Base-by-base conservation (phyloP, 2,888 invertebrate genomes). In the Melieria crassipennis region DNA sequence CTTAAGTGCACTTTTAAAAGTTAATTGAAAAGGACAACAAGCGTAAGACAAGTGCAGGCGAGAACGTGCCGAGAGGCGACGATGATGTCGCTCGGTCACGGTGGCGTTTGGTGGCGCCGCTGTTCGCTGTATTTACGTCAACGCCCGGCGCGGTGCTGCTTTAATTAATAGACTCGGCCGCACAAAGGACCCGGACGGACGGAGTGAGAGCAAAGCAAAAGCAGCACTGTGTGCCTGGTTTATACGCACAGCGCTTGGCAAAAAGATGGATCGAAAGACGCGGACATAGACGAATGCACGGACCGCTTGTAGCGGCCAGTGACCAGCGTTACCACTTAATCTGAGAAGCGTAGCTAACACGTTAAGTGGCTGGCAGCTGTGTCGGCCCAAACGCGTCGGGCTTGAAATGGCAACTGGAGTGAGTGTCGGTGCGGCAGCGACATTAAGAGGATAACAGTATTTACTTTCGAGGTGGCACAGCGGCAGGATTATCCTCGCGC, bases 1-100 rank as follows among this genome's bases (percentile, higher is more conserved):
- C 75, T 74, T 70, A 65, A 74, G 71, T 73, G 75, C 74, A 66
- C 67, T 70, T 73, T 75, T 73, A 63, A 75, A 73, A 76, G 68
- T 75, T 76, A 77, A 77, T 74, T 74, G 75, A 72, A 65, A 62
- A 64, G 70, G 61, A 60, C 64, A 62, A 13, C 58, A 30, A 30
- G 30, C 30, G 30, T 30, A 30, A 30, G 1, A 30, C 30, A 30
- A 30, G 30, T 62, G 62, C 46, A 60, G 10, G 10, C 55, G 55
- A 55, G 55, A 11, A 55, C n/a, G 10, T 5, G 55, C 7, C 10
- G 16, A 55, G 13, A 13, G 13, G 13, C 30, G 30, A 30, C 30
- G 2, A 30, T 30, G 30, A 16, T 56, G 55, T 43, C 57, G 67
- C 69, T 76, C 73, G 70, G 77, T 77, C 76, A 74, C 73, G 71